Base-by-base conservation (phyloP, 2,797 vertebrate genomes). In the Limosa lapponica region DNA sequence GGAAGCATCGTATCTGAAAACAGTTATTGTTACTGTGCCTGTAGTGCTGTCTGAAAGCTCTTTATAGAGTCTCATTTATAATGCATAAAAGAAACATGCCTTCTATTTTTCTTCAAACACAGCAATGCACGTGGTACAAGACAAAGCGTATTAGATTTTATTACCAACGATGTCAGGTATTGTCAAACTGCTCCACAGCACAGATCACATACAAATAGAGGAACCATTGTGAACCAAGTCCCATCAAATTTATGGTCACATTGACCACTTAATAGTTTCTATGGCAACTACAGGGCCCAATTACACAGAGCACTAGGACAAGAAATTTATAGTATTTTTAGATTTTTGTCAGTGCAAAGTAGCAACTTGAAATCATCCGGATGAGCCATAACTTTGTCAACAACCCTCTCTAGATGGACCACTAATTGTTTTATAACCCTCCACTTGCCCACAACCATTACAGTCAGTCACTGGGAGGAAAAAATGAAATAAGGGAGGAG, bases 241-340 rank as follows among this genome's bases (percentile, higher is more conserved):
- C 36, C 32, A 43, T 87, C 80, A 57, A 87, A 72, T 67, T 82
- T 82, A 70, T 51, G 57, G 73, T 90, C 88, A 71, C 37, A 22
- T 37, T 94, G 90, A 93, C 88, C 96, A 87, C 59, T 93, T 80
- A n/a, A n/a, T 39, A 20, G 78, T 93, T 95, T 93, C 96, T 87
- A 89, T 90, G 71, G 86, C 65, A 96, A 94, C 82, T 49, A 57
- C 83, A 61, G 59, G 39, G 46, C 51, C 78, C 1, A 14, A 72
- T 78, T 85, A 82, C 46, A 65, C 11, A 39, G 69, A 87, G 78
- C 15, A 79, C 22, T 14, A 43, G 24, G 30, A 69, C 24, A 87
- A 71, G 55, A 70, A 59, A 90, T n/a, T 27, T 27, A 49, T 17
- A 54, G 28, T n/a, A 79, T 74, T 79, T 88, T 84, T 49, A 82